A percentile compares a stretch with the other conserved stretches of the same genome.
These are phyloP conservation scores for Matsumurasca onukii DNA, from an alignment of 1,140 invertebrate species.

Conservation along the genomic window DNA sequence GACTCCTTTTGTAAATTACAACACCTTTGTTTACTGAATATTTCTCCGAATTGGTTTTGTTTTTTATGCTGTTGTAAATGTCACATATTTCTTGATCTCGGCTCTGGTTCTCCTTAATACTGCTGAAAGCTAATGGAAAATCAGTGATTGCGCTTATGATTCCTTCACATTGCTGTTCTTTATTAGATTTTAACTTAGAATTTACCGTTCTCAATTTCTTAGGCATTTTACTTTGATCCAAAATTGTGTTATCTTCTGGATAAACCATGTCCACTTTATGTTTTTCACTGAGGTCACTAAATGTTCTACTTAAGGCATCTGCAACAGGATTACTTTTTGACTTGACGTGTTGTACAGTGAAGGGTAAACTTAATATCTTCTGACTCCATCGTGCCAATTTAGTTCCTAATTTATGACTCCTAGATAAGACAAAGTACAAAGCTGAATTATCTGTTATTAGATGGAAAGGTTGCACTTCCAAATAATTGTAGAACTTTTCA, in stretches of 20 bases:
- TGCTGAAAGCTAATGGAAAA: no score
- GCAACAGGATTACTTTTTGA: no score
- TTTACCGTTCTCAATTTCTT: no score
- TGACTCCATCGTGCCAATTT: background rate
- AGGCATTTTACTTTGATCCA: no score
- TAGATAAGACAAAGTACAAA: background rate
- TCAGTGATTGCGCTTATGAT: no score
- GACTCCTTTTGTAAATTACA: background rate
- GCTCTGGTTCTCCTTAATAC: no score
- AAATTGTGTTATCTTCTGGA: no score
- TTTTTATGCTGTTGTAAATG: background rate
- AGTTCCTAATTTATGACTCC: background rate
- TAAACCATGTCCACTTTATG: background rate
- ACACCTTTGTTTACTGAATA: background rate
- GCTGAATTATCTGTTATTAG: background rate
- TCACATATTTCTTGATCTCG: no score
- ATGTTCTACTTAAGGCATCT: no score
- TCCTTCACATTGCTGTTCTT: background rate
- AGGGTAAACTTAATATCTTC: background rate
- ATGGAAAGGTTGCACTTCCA: background rate
- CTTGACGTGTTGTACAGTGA: no score
- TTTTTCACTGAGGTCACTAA: no score
- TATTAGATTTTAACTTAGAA: background rate
- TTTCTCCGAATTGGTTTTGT: background rate
- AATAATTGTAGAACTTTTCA: slow-evolving; percentile 1